These are phyloP conservation scores for Physocephala rufipes DNA, from an alignment of 2,888 invertebrate species.

Conservation along the genomic window DNA sequence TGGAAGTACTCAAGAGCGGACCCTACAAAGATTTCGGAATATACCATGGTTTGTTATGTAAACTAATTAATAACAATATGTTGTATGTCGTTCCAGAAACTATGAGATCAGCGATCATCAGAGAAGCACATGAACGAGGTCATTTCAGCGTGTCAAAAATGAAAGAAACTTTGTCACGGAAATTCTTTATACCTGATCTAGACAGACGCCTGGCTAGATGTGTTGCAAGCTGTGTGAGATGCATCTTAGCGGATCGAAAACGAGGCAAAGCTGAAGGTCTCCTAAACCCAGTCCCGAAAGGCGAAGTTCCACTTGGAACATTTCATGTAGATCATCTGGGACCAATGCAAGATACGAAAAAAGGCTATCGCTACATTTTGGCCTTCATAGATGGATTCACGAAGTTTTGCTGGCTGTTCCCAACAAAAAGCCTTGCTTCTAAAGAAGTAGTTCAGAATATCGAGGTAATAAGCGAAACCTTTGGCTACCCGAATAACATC, in stretches of 20 bases:
- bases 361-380: conserved; percentile 32
- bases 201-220: conserved; percentile 2
- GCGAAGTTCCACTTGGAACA: conserved; percentile 27
- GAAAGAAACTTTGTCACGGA: conserved; percentile 27
- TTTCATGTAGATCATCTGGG: conserved; percentile 34
- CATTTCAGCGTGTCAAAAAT: conserved; percentile 32
- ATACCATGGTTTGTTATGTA: conserved; percentile 25
- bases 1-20: neutral
- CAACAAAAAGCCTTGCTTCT: conserved; percentile 9
- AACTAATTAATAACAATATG: conserved; percentile 27
- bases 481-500: conserved; percentile 32
- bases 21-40: neutral
- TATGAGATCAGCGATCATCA: conserved; percentile 32
- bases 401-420: conserved; percentile 30
- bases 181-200: conserved; percentile 30
- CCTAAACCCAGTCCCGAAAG: conserved; percentile 22
- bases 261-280: conserved; percentile 26
- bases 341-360: conserved; percentile 26
- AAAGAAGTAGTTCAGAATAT: conserved; percentile 19
- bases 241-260: conserved; percentile 32
- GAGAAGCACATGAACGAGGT: conserved; percentile 28
- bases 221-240: conserved; percentile 27
- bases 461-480: conserved; percentile 9
- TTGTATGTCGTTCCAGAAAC: conserved; percentile 33
- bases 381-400: conserved; percentile 36